Base-by-base conservation (phyloP, 2,113 vertebrate genomes). In the Macquaria ambigua region DNA sequence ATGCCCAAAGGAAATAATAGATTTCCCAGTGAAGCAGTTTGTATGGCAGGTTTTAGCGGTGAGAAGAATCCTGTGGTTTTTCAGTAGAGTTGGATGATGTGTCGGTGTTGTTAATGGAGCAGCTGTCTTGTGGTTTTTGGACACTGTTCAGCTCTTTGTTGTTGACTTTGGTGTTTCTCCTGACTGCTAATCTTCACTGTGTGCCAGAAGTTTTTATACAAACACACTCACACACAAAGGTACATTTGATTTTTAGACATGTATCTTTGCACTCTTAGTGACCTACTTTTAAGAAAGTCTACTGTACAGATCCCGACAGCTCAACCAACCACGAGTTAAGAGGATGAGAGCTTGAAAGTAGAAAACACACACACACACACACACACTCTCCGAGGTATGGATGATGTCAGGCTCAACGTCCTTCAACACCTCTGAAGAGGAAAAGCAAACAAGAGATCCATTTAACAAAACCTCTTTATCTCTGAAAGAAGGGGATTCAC, bases 381-480 rank as follows among this genome's bases (percentile, higher is more conserved):
- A 37, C 69, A 21, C 20, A 46, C 28, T 53, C 46, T 20, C 21
- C 8, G 20, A 67, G 34, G 66, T 83, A 62, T 66, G 52, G 74
- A 84, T 88, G 74, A 90, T 87, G 81, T 86, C 64, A 86, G 55
- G 20, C 68, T 74, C 55, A 68, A 72, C 23, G 23, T 79, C 79
- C 58, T 73, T 90, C 80, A 89, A 70, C 70, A 81, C 69, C 50
- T 80, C 58, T 69, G 8, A 75, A 77, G 81, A 68, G 41, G 53
- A 87, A 87, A 91, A 77, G 66, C 25, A 86, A 85, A 89, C 71
- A 77, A 21, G 12, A 14, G 59, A 68, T 73, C 12, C 20, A 39
- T 67, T 69, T 79, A 77, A 82, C 80, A 77, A 72, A 79, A 77
- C 46, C 46, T 74, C 72, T 83, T 73, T 63, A 78, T 82, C 55